Evolutionary conservation across 1,140 invertebrate genomes (phyloP).

Genomic region (Drosophila elegans): DNA sequence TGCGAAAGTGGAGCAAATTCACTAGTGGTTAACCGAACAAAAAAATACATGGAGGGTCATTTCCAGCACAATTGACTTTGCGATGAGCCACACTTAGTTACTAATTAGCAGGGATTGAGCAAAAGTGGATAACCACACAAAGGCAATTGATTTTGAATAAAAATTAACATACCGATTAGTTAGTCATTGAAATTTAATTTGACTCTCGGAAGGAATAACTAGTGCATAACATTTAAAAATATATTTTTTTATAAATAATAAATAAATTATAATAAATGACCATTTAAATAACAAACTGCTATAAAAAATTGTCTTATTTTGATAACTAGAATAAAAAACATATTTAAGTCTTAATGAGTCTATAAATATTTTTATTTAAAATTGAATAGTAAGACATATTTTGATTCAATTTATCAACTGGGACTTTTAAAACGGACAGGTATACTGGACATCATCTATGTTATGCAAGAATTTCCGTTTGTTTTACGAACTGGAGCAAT

Average conservation of each 20-base stretch:
- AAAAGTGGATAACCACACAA: constrained; percentile 22
- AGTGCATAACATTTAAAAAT: no score
- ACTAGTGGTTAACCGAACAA: constrained; percentile 10
- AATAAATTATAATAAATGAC: no score
- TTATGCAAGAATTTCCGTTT: neutral
- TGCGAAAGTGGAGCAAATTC: constrained; percentile 34
- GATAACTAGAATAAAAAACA: no score
- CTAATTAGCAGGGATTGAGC: constrained; percentile 53
- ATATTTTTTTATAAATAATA: no score
- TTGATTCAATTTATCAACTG: no score
- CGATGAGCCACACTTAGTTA: constrained; percentile 55
- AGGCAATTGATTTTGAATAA: constrained; percentile 57
- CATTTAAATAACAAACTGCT: no score
- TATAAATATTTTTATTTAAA: no score
- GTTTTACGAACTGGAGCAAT: neutral
- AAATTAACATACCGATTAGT: constrained; percentile 16
- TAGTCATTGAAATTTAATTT: neutral
- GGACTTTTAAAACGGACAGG: no score
- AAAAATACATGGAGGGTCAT: constrained; percentile 25
- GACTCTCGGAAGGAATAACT: neutral
- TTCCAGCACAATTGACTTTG: constrained; percentile 46
- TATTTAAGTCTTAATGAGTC: no score
- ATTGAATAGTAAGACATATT: no score
- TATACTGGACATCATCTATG: neutral
- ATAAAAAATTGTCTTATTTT: no score